These are phyloP conservation scores for Pimephales promelas DNA, from an alignment of 2,113 vertebrate genomes.

Conservation along the genomic window DNA sequence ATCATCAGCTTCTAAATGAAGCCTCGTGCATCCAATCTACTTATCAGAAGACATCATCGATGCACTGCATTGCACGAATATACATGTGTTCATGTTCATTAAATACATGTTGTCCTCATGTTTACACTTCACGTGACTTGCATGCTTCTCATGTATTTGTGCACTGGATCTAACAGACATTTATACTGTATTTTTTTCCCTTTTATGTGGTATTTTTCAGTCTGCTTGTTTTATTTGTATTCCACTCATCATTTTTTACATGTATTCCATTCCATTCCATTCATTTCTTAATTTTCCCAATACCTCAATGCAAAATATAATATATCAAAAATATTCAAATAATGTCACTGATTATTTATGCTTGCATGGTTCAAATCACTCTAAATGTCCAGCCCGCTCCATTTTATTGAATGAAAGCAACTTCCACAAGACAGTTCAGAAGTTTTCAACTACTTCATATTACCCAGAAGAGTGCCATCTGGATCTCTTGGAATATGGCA, in stretches of 20 bases:
- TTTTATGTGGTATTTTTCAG: neutral
- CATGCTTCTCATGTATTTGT: neutral
- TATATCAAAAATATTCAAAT: too few relatives aligned
- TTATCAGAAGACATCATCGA: neutral
- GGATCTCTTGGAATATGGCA: conserved; percentile 36
- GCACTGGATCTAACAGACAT: too few relatives aligned
- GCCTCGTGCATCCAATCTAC: neutral
- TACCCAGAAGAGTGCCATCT: neutral
- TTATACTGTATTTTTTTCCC: neutral
- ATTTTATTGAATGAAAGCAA: neutral
- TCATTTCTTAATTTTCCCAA: too few relatives aligned
- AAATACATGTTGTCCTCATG: neutral
- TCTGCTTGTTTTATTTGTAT: too few relatives aligned
- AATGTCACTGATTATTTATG: too few relatives aligned
- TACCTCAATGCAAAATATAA: too few relatives aligned
- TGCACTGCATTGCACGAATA: neutral
- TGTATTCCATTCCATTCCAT: neutral
- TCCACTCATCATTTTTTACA: neutral
- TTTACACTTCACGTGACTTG: conserved; percentile 3
- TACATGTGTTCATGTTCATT: neutral
- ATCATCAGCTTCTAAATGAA: conserved; percentile 2
- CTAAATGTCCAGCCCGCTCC: neutral
- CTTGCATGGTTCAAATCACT: neutral
- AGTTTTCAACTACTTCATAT: neutral
- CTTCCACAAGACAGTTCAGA: neutral